Evolutionary conservation across 2,888 invertebrate species (phyloP).

Genomic region (Hetaerina titia): DNA sequence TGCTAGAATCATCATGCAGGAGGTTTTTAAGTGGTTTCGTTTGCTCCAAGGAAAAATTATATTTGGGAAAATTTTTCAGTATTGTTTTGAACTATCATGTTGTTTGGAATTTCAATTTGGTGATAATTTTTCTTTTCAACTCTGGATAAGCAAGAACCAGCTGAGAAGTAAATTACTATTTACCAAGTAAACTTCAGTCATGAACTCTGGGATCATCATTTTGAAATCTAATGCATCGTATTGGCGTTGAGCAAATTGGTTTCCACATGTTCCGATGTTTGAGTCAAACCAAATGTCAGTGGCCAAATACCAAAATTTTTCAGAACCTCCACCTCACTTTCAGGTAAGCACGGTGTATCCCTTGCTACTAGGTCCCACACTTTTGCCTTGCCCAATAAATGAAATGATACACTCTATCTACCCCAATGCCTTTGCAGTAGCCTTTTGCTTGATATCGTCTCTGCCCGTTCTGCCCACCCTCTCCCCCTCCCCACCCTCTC

Average conservation of each 20-base stretch:
- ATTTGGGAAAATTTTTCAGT: background rate
- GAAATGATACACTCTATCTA: slow-evolving; percentile 63
- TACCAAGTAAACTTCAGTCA: background rate
- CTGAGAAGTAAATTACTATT: background rate
- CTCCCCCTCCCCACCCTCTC: slow-evolving; percentile 56
- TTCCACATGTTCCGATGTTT: background rate
- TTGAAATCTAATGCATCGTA: background rate
- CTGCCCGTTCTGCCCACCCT: slow-evolving; percentile 67
- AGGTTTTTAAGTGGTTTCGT: too few species aligned
- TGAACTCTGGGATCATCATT: background rate
- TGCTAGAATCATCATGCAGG: background rate
- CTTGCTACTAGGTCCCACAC: slow-evolving; percentile 67
- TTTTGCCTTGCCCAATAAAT: slow-evolving; percentile 64
- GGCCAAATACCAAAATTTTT: background rate
- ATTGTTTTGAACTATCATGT: background rate
- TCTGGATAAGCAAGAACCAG: background rate
- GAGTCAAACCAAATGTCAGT: too few species aligned
- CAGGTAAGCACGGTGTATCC: slow-evolving; percentile 34
- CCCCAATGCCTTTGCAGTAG: slow-evolving; percentile 63
- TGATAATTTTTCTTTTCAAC: background rate
- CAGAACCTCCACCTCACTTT: background rate
- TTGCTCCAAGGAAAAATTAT: background rate
- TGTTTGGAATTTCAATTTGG: background rate
- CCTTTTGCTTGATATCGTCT: slow-evolving; percentile 66
- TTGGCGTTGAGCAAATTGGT: background rate